phyloP scores from a whole-genome alignment of 2,888 invertebrate genomes.

The Athalia cordata region DNA sequence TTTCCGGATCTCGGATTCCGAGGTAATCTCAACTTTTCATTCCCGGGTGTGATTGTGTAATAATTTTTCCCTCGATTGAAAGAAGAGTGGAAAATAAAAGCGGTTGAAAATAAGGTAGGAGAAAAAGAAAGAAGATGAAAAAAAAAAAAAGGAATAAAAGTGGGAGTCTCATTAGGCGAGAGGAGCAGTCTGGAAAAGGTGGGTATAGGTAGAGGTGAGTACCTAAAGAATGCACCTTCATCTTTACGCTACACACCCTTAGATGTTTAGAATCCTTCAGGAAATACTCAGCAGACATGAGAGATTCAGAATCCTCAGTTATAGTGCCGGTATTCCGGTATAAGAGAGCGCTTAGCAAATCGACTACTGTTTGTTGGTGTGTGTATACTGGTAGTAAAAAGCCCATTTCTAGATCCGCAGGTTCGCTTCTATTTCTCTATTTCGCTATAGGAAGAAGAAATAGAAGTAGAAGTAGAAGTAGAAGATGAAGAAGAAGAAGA shows the following conservation, averaged over 20 bases:
- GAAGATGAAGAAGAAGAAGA: no score
- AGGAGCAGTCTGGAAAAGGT: not conserved
- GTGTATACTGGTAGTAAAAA: constrained; percentile 14
- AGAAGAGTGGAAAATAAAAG: no score
- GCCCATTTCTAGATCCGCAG: not conserved
- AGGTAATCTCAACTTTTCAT: no score
- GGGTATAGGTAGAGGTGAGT: no score
- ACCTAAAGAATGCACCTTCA: constrained; percentile 8
- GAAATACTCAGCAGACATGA: constrained; percentile 4
- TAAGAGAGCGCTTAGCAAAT: constrained; percentile 30
- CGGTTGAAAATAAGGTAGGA: not conserved
- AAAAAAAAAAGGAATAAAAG: not conserved
- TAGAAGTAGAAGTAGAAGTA: no score
- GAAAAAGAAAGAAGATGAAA: not conserved
- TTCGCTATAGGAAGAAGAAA: no score
- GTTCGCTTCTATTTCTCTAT: no score
- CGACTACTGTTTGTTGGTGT: not conserved
- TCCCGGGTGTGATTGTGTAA: no score
- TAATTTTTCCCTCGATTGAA: no score
- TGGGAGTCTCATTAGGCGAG: not conserved
- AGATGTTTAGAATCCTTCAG: not conserved
- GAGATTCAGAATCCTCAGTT: constrained; percentile 6
- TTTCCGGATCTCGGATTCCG: no score
- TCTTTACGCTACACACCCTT: not conserved
- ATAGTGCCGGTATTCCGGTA: constrained; percentile 1